These are phyloP conservation scores for Thumatha senex DNA, from an alignment of 2,888 invertebrate species.

Conservation along the genomic window DNA sequence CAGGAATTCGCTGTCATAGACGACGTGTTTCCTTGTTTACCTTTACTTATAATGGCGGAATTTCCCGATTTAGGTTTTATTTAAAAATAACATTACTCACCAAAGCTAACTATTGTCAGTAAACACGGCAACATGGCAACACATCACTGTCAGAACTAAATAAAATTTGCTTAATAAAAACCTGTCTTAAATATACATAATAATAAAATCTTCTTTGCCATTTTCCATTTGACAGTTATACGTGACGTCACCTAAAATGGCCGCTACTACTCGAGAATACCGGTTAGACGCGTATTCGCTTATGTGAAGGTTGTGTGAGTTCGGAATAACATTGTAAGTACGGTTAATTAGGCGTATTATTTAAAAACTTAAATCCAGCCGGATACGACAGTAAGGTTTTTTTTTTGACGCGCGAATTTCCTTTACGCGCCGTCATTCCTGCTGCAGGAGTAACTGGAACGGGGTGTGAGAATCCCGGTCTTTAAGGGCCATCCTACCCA, in stretches of 20 bases:
- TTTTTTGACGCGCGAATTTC: too few species aligned
- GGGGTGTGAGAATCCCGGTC: too few species aligned
- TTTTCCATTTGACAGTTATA: neutral
- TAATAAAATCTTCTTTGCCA: neutral
- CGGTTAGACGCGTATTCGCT: neutral
- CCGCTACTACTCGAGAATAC: neutral
- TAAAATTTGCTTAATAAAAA: neutral
- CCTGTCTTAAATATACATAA: neutral
- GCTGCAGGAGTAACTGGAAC: too few species aligned
- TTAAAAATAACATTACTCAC: neutral
- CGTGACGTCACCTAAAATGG: neutral
- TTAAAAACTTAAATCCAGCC: neutral
- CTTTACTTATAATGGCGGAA: neutral
- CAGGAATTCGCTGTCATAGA: too few species aligned
- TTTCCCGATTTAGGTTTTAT: neutral
- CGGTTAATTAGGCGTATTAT: neutral
- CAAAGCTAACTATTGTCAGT: neutral
- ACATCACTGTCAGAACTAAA: neutral
- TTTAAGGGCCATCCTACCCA: too few species aligned
- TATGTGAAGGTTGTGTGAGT: neutral
- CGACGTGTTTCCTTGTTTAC: neutral
- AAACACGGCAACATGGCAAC: slow-evolving; percentile 2
- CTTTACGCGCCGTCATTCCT: too few species aligned
- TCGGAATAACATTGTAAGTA: neutral
- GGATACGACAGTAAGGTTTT: too few species aligned